Evolutionary conservation across 2,113 vertebrate genomes (phyloP).

Genomic region (Anseranas semipalmata): DNA sequence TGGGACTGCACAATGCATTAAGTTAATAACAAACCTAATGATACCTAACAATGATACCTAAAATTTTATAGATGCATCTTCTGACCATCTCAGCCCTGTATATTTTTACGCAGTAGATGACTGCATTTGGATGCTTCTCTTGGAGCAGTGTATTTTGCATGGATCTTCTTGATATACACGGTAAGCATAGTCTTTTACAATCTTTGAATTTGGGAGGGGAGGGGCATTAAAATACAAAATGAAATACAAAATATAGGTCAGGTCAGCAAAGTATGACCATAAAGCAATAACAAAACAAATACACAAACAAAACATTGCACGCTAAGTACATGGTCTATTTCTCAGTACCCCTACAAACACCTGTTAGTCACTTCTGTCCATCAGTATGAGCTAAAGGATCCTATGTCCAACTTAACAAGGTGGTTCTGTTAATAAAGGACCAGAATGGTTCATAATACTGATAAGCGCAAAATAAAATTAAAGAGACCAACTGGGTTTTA

Average conservation of each 20-base stretch:
- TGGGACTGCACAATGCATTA: background rate
- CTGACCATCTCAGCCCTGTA: background rate
- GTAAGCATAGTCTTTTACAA: background rate
- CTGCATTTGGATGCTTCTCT: background rate
- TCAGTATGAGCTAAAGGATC: background rate
- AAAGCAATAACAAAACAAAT: background rate
- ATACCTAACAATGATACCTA: background rate
- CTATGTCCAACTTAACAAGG: background rate
- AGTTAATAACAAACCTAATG: background rate
- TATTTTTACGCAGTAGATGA: background rate
- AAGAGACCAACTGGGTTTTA: background rate
- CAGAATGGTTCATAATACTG: background rate
- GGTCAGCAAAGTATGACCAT: background rate
- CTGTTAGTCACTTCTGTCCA: background rate
- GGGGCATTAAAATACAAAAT: background rate
- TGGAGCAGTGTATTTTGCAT: background rate
- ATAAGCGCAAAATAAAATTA: background rate
- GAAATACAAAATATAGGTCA: background rate
- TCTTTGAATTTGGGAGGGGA: background rate
- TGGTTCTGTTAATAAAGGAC: background rate
- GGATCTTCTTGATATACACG: background rate
- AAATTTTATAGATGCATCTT: background rate
- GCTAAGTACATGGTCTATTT: background rate
- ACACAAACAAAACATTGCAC: background rate
- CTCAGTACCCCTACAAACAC: background rate